Base-by-base conservation (phyloP, 2,888 invertebrate species). In the Dryocosmus kuriphilus region DNA sequence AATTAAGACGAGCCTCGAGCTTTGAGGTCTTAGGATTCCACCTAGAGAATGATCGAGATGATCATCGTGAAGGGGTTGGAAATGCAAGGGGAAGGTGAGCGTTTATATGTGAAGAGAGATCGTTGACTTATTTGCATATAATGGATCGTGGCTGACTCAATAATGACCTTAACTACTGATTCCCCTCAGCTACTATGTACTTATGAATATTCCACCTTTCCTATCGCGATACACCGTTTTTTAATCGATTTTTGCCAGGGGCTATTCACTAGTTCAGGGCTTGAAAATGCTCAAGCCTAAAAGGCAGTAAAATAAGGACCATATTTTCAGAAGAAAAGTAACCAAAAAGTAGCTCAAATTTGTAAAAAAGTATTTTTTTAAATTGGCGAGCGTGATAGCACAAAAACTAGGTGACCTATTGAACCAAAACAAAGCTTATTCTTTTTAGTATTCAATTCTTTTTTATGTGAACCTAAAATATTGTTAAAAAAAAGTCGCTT, bases 1-100 rank as follows among this genome's bases (percentile, higher is more conserved):
- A 91, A 91, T 91, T 89, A 90, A 91, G 91, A 90, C 87, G 89
- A 88, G 87, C 86, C 87, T 81, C 76, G 82, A 83, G 88, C 89
- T 89, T 89, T 90, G 88, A 85, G 82, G 82, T 79, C 79, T 79
- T 74, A 77, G 71, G 74, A 77, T 80, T 78, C 65, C 74, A 79
- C 80, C 80, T 77, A 77, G 80, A 77, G 79, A 78, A 81, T 79
- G 77, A 78, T 78, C 80, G 78, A 81, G 80, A 77, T 78, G 77
- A 78, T 62, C 65, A 41, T 35, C 71, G 57, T 30, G 57, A 67
- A 76, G 75, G 80, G 80, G 74, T 75, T 75, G 80, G 82, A 77
- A 81, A 80, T 79, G 81, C 73, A 71, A 79, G 65, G 67, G 79
- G 65, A 76, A 77, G 75, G 27, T 75, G 76, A 80, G 76, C 78